phyloP scores from a whole-genome alignment of 2,113 vertebrate species.

The Dermatemys mawii region DNA sequence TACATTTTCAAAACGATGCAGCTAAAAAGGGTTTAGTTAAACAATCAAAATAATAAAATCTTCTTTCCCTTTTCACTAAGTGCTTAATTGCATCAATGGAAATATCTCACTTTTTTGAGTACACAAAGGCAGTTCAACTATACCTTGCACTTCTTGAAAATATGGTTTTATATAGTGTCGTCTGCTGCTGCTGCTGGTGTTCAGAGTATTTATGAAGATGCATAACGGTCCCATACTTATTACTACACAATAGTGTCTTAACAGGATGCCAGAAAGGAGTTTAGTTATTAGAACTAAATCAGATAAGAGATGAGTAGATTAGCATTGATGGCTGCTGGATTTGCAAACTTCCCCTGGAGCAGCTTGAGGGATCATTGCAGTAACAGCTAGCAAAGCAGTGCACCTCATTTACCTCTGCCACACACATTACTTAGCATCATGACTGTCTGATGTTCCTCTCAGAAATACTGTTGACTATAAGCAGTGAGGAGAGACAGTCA shows the following conservation, averaged over 20 bases:
- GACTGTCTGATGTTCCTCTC: fast-evolving
- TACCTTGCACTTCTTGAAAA: background rate
- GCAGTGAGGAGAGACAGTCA: background rate
- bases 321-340: background rate
- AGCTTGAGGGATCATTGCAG: background rate
- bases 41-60: background rate
- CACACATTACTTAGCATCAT: background rate
- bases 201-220: background rate
- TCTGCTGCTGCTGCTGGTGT: background rate
- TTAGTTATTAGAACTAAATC: background rate
- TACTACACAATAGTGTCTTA: background rate
- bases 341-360: background rate
- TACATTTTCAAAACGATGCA: background rate
- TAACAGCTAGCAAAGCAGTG: background rate
- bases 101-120: background rate
- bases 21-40: background rate
- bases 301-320: background rate
- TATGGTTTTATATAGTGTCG: fast-evolving
- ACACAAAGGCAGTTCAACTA: background rate
- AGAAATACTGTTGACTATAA: background rate
- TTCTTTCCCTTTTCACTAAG: background rate
- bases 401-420: background rate
- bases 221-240: background rate
- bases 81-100: background rate
- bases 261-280: background rate